Conservation (phyloP, 1,140 invertebrate genomes). For the Centruroides vittatus region DNA sequence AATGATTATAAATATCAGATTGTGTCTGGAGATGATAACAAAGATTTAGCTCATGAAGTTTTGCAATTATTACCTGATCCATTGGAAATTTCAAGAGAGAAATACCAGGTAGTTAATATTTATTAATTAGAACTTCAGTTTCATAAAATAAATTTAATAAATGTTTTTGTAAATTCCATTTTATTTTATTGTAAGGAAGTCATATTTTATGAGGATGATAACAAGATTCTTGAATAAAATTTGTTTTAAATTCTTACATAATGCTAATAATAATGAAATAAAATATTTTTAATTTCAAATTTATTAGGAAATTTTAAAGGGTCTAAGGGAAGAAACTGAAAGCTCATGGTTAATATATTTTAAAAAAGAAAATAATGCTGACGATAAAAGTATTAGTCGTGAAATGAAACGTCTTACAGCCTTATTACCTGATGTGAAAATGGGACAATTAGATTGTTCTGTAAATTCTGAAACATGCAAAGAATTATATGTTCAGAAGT, state of each 20-base stretch:
- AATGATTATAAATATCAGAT: not conserved
- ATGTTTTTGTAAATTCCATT: no score
- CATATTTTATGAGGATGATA: no score
- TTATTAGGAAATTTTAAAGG: conserved; percentile 23
- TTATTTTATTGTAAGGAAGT: no score
- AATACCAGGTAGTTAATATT: conserved; percentile 17
- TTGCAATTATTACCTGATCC: conserved; percentile 40
- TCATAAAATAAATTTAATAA: no score
- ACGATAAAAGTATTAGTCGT: conserved; percentile 28
- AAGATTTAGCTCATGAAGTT: conserved; percentile 39
- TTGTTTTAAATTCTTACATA: not conserved
- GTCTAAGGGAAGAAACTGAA: conserved; percentile 20
- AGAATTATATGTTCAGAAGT: conserved; percentile 36
- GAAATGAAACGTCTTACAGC: conserved; percentile 40
- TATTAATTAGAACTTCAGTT: not conserved
- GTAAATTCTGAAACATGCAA: conserved; percentile 38
- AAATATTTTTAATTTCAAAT: no score
- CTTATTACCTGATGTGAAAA: conserved; percentile 40
- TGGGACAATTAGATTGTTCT: conserved; percentile 48
- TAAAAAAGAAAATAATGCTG: conserved; percentile 36
- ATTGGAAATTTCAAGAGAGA: conserved; percentile 24
- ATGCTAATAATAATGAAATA: no score
- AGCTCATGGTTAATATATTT: conserved; percentile 47
- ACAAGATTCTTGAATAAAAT: not conserved
- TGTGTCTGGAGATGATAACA: conserved; percentile 25